Conservation (phyloP, 2,113 vertebrate genomes). For the Istiophorus platypterus region DNA sequence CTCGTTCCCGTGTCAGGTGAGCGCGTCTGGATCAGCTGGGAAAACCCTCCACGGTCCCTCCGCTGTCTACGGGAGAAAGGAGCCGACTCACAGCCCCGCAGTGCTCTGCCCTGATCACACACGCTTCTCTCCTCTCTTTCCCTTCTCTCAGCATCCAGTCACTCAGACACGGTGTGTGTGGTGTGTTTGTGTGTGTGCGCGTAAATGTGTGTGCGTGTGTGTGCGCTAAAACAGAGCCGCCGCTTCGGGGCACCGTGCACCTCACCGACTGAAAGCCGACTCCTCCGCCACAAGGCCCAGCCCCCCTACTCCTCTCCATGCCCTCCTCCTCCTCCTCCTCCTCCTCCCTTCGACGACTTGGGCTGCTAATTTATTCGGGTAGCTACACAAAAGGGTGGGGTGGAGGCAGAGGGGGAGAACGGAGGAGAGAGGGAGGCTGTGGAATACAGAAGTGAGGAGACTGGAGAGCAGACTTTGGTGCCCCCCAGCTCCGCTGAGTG, state of each 20-base stretch:
- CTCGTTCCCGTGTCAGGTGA: constrained; percentile 65
- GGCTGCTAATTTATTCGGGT: constrained; percentile 84
- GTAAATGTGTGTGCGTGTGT: constrained; percentile 3
- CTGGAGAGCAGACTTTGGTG: constrained; percentile 82
- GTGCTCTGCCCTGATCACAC: constrained; percentile 9
- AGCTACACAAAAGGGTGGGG: constrained; percentile 75
- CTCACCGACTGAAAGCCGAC: constrained; percentile 81
- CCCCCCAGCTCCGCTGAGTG: constrained; percentile 84
- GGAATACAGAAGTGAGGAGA: constrained; percentile 42
- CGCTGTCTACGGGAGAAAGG: constrained; percentile 39
- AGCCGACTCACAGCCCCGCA: constrained; percentile 33
- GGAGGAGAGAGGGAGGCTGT: constrained; percentile 41
- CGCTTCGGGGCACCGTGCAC: constrained; percentile 65
- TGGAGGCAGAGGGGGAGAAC: not conserved
- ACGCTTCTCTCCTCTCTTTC: constrained; percentile 35
- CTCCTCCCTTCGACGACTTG: constrained; percentile 61
- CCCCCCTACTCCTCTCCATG: constrained; percentile 60
- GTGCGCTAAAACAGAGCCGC: constrained; percentile 46
- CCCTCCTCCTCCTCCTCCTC: constrained; percentile 60
- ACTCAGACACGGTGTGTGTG: constrained; percentile 34
- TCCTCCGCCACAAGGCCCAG: constrained; percentile 76
- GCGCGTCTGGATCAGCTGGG: constrained; percentile 59
- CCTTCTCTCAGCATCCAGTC: constrained; percentile 76
- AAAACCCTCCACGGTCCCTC: constrained; percentile 28
- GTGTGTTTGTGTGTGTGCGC: not conserved